Evolutionary conservation across 30 jellyfish, hydroid and myxozoan genomes (phyloP).

Genomic region (Hydractinia echinata): DNA sequence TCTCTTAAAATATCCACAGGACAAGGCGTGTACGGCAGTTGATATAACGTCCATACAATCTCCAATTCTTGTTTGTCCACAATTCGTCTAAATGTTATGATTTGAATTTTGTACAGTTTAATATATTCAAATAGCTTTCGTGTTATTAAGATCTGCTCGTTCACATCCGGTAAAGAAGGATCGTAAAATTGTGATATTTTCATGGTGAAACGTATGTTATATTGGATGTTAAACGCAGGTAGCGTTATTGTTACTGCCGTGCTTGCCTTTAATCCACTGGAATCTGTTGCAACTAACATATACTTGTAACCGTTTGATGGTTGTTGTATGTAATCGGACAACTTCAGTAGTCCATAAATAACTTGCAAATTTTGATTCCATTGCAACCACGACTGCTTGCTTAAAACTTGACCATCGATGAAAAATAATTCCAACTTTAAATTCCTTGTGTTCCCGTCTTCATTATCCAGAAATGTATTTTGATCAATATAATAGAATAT

Average conservation of each 20-base stretch:
- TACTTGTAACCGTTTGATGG: slow-evolving; percentile 13
- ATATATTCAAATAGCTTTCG: not conserved
- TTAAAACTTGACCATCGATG: not conserved
- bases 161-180: not conserved
- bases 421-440: slow-evolving; percentile 31
- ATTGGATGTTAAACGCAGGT: not conserved
- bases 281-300: slow-evolving; percentile 39
- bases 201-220: not conserved
- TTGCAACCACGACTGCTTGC: slow-evolving; percentile 1
- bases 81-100: not conserved
- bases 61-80: not conserved
- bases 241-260: not conserved
- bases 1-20: too few relatives aligned
- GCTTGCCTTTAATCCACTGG: not conserved
- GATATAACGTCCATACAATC: not conserved
- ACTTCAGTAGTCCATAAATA: not conserved
- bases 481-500: not conserved
- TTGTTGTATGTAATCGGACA: not conserved
- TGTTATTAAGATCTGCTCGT: slow-evolving; percentile 2
- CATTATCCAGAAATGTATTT: slow-evolving; percentile 37
- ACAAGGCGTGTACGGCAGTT: too few relatives aligned
- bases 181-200: not conserved
- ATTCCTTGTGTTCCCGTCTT: slow-evolving; percentile 58
- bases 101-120: not conserved
- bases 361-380: not conserved